A percentile compares a stretch with the other conserved stretches of the same genome.
phyloP scores from a whole-genome alignment of 2,113 vertebrate species.

The Electrona antarctica region DNA sequence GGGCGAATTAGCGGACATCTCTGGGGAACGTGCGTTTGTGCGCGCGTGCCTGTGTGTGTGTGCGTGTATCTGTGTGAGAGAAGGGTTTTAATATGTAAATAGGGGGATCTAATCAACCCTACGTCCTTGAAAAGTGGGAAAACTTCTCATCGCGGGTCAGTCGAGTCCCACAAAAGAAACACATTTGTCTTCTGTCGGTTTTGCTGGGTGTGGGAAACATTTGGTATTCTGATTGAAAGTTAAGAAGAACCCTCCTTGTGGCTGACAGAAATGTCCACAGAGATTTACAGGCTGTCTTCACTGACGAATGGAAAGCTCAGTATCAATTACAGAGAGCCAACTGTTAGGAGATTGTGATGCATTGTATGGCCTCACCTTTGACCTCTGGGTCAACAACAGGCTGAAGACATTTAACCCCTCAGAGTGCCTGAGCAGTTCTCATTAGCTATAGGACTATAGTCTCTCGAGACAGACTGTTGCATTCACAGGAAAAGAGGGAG shows the following conservation, averaged over 20 bases:
- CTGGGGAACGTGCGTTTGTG: not conserved
- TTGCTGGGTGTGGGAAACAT: slow-evolving; percentile 5
- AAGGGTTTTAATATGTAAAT: slow-evolving; percentile 46
- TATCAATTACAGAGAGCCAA: slow-evolving; percentile 68
- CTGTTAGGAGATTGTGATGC: slow-evolving; percentile 52
- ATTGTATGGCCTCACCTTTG: slow-evolving; percentile 65
- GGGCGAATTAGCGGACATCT: slow-evolving; percentile 52
- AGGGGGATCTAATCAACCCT: slow-evolving; percentile 26
- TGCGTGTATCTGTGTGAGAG: too few relatives aligned
- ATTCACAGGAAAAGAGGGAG: too few relatives aligned
- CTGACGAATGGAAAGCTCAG: slow-evolving; percentile 11
- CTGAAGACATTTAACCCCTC: slow-evolving; percentile 50
- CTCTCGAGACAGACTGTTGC: too few relatives aligned
- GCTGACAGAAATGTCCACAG: slow-evolving; percentile 26
- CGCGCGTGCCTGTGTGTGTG: too few relatives aligned
- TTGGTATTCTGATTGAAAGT: slow-evolving; percentile 17
- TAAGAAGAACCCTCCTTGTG: not conserved
- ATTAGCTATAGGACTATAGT: too few relatives aligned
- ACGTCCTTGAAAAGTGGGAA: slow-evolving; percentile 47
- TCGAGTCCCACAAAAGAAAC: not conserved
- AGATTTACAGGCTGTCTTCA: slow-evolving; percentile 45
- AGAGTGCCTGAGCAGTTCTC: not conserved
- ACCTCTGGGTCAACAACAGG: slow-evolving; percentile 36
- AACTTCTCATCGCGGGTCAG: not conserved
- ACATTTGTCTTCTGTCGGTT: slow-evolving; percentile 25